Conservation (phyloP, 1,140 invertebrate species). For the Zaprionus inermis region DNA sequence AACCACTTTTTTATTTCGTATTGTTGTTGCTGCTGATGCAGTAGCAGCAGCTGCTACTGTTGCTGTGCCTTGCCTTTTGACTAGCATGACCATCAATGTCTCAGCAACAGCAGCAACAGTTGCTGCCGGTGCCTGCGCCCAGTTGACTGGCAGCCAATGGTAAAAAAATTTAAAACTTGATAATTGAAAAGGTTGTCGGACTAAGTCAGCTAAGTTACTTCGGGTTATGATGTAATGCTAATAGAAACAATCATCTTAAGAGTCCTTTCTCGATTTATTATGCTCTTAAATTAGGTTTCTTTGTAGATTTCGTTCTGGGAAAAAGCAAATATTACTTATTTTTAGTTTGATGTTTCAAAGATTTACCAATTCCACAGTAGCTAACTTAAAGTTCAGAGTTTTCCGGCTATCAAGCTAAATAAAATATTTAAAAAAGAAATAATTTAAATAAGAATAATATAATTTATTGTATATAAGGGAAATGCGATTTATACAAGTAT, state of each 20-base stretch:
- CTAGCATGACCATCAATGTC: conserved; percentile 62
- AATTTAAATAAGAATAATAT: too few relatives aligned
- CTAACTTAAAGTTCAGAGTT: too few relatives aligned
- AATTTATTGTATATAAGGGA: too few relatives aligned
- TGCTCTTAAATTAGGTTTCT: too few relatives aligned
- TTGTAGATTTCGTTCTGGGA: too few relatives aligned
- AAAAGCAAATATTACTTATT: too few relatives aligned
- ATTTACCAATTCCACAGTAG: too few relatives aligned
- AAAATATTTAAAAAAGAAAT: too few relatives aligned
- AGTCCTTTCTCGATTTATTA: background rate
- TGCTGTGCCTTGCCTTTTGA: conserved; percentile 34
- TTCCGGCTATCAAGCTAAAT: too few relatives aligned
- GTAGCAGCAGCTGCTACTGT: conserved; percentile 9
- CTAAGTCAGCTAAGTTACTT: conserved; percentile 25
- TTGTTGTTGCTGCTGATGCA: conserved; percentile 38
- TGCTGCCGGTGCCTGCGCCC: conserved; percentile 31
- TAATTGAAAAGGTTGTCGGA: conserved; percentile 6
- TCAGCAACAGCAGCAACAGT: conserved; percentile 55
- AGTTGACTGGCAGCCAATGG: conserved; percentile 39
- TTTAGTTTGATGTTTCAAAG: too few relatives aligned
- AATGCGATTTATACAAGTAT: too few relatives aligned
- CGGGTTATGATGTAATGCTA: background rate
- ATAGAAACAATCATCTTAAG: background rate
- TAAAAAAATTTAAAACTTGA: conserved; percentile 64
- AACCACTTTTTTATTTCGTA: conserved; percentile 73